Percentiles rank a stretch among this genome's conserved stretches.
Conservation (phyloP, 2,888 invertebrate genomes). For the Eupithecia subfuscata region DNA sequence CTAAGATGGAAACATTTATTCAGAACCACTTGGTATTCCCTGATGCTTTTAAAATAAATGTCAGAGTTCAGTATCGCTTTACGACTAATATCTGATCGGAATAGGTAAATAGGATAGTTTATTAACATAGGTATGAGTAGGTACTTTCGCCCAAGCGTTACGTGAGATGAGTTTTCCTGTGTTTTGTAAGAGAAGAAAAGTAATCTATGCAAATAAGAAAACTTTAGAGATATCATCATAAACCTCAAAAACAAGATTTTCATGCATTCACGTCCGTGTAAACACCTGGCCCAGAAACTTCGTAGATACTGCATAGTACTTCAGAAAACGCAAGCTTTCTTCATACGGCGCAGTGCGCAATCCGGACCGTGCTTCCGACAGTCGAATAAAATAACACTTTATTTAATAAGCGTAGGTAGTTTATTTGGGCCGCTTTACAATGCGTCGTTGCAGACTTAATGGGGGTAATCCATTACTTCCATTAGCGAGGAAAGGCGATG, state of each 20-base stretch:
- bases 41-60: background rate
- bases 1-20: slow-evolving; percentile 2
- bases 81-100: background rate
- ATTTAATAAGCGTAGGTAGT: background rate
- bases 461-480: slow-evolving; percentile 6
- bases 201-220: background rate
- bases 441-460: background rate
- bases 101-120: background rate
- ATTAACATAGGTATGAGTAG: background rate
- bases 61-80: background rate
- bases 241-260: background rate
- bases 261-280: background rate
- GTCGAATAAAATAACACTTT: slow-evolving; percentile 21
- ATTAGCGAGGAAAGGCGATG: background rate
- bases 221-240: background rate
- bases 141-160: background rate
- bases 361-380: slow-evolving; percentile 11
- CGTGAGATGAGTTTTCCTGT: background rate
- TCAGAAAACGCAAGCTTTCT: slow-evolving; percentile 11
- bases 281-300: background rate
- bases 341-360: slow-evolving; percentile 29
- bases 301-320: slow-evolving; percentile 4
- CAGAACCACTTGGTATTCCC: background rate
- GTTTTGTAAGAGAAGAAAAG: background rate
- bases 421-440: background rate